phyloP scores from a whole-genome alignment of 2,888 invertebrate genomes.

The Orchestes rusci region DNA sequence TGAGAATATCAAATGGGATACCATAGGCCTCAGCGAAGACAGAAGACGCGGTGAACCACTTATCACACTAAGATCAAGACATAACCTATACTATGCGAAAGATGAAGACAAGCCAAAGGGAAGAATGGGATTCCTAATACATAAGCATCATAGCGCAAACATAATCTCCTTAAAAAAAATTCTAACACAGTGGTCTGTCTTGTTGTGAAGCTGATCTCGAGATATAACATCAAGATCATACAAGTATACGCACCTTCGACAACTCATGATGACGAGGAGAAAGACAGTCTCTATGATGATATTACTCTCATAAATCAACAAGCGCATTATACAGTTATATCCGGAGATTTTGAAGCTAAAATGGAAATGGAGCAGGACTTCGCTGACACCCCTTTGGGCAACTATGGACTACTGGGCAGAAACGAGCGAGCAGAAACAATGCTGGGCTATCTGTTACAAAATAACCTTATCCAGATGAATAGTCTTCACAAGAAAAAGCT shows the following conservation, averaged over 20 bases:
- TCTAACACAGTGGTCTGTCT: constrained; percentile 1
- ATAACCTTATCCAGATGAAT: not conserved
- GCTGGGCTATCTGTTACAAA: constrained; percentile 2
- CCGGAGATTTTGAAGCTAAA: constrained; percentile 1
- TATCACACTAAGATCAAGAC: constrained; percentile 1
- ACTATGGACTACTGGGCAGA: not conserved
- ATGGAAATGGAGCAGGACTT: not conserved
- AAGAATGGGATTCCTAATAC: constrained; percentile 2
- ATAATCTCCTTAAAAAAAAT: constrained; percentile 2
- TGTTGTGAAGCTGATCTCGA: constrained; percentile 3
- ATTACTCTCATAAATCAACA: not conserved
- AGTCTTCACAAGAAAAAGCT: not conserved
- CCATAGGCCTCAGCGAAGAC: constrained; percentile 4
- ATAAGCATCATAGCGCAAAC: constrained; percentile 1
- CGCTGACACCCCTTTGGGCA: not conserved
- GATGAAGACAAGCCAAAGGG: constrained; percentile 1
- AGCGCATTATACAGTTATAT: not conserved
- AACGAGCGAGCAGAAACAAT: not conserved
- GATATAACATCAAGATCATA: constrained; percentile 2
- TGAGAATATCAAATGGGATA: constrained; percentile 4
- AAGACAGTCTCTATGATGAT: not conserved
- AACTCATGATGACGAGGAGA: too few relatives aligned
- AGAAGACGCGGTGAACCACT: constrained; percentile 1
- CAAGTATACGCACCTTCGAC: too few relatives aligned
- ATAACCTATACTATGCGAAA: constrained; percentile 1